Conservation (phyloP, 2,888 invertebrate species). For the Ctenicera cuprea region DNA sequence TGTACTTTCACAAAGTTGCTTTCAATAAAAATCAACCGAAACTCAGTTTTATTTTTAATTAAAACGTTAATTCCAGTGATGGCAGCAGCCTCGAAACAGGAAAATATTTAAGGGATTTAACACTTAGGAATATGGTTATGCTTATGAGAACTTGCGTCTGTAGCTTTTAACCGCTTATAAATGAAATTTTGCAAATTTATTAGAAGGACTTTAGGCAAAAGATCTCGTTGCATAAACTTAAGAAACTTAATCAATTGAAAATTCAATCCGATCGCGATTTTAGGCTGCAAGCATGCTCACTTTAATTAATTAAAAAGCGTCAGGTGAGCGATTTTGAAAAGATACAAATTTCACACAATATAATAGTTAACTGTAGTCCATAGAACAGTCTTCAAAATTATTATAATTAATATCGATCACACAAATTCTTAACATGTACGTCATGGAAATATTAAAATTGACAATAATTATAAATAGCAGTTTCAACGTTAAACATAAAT, state of each 20-base stretch:
- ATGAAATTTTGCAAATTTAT: slow-evolving; percentile 23
- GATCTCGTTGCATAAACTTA: slow-evolving; percentile 11
- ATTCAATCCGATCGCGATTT: slow-evolving; percentile 11
- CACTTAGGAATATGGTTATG: slow-evolving; percentile 19
- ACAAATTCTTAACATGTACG: too few relatives aligned
- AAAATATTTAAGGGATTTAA: slow-evolving; percentile 17
- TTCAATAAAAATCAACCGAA: slow-evolving; percentile 16
- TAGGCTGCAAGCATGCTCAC: not conserved
- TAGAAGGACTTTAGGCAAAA: slow-evolving; percentile 11
- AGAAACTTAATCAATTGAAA: slow-evolving; percentile 23
- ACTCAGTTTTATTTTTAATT: slow-evolving; percentile 33
- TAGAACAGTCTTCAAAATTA: not conserved
- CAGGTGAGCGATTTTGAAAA: slow-evolving; percentile 1
- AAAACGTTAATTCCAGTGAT: slow-evolving; percentile 25
- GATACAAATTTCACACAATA: not conserved
- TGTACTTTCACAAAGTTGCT: slow-evolving; percentile 1
- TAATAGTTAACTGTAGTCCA: too few relatives aligned
- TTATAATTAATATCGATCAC: not conserved
- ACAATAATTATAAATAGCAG: too few relatives aligned
- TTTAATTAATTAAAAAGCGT: slow-evolving; percentile 15
- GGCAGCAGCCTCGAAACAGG: not conserved
- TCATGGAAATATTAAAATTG: too few relatives aligned
- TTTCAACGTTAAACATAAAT: too few relatives aligned
- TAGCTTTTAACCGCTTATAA: slow-evolving; percentile 19
- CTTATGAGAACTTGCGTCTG: slow-evolving; percentile 18